These are phyloP conservation scores for Plodia interpunctella DNA, from an alignment of 1,140 invertebrate genomes.

Conservation along the genomic window DNA sequence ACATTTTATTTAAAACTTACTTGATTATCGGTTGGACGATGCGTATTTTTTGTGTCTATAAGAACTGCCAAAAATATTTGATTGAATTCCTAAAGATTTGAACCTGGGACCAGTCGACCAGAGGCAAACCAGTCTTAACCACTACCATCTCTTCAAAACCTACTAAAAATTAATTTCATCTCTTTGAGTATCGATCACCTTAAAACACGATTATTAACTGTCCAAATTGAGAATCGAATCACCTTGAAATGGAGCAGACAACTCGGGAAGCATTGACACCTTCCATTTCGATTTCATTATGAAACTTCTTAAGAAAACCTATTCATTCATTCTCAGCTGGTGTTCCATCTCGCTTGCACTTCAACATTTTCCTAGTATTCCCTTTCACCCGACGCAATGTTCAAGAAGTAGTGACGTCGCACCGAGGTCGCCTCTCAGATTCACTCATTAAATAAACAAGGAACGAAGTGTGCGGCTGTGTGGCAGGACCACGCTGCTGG, in stretches of 20 bases:
- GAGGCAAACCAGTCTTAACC: no score
- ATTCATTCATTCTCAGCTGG: constrained; percentile 64
- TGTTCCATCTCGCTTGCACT: constrained; percentile 31
- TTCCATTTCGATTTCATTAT: constrained; percentile 47
- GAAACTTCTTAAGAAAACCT: constrained; percentile 55
- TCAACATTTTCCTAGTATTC: constrained; percentile 22
- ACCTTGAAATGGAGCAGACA: constrained; percentile 23
- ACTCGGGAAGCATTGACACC: constrained; percentile 28
- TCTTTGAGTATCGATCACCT: no score
- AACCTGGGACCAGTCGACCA: no score
- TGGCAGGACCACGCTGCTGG: constrained; percentile 16
- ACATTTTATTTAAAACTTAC: no score
- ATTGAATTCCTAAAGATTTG: no score
- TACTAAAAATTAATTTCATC: no score
- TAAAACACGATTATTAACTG: not conserved
- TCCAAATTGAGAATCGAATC: not conserved
- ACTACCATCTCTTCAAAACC: no score
- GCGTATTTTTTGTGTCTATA: no score
- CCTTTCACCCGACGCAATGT: constrained; percentile 41
- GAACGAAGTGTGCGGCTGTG: constrained; percentile 39
- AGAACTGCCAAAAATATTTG: no score
- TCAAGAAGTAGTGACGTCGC: constrained; percentile 68
- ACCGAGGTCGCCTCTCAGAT: constrained; percentile 71
- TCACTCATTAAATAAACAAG: constrained; percentile 76
- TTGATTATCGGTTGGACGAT: no score